Conservation (phyloP, 1,140 invertebrate species). For the Drosophila pruinosa region DNA sequence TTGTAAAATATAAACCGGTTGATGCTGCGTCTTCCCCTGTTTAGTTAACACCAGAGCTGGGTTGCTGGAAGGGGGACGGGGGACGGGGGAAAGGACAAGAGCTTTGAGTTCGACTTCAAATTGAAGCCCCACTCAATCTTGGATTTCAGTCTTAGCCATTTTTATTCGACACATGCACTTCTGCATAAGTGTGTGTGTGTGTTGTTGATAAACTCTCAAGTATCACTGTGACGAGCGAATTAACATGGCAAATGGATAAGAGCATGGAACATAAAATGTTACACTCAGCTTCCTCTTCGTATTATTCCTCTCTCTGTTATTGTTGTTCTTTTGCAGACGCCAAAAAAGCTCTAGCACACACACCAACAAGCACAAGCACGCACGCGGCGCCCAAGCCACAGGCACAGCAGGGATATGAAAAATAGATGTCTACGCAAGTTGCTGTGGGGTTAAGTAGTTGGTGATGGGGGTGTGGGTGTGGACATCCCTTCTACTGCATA, state of each 20-base stretch:
- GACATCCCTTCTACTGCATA: no score
- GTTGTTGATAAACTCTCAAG: slow-evolving; percentile 46
- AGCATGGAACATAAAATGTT: slow-evolving; percentile 33
- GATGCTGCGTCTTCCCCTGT: slow-evolving; percentile 51
- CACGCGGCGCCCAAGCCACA: no score
- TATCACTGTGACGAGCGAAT: slow-evolving; percentile 1
- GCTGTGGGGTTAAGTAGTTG: slow-evolving; percentile 7
- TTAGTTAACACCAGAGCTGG: slow-evolving; percentile 49
- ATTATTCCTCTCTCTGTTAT: neutral
- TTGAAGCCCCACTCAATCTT: slow-evolving; percentile 4
- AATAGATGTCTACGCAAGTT: slow-evolving; percentile 30
- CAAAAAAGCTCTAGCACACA: slow-evolving; percentile 16
- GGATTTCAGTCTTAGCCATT: neutral
- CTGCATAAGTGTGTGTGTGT: neutral
- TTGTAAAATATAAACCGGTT: slow-evolving; percentile 65
- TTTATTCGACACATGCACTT: slow-evolving; percentile 36
- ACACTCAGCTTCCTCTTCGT: neutral
- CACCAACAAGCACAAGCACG: neutral
- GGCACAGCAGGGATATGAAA: slow-evolving; percentile 50
- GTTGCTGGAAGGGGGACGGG: neutral
- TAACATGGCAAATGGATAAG: slow-evolving; percentile 45
- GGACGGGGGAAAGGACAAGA: neutral
- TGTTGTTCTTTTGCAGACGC: slow-evolving; percentile 1
- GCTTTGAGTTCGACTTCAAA: slow-evolving; percentile 20
- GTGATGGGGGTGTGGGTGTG: slow-evolving; percentile 11